These are phyloP conservation scores for Cololabis saira DNA, from an alignment of 2,113 vertebrate species.

Conservation along the genomic window DNA sequence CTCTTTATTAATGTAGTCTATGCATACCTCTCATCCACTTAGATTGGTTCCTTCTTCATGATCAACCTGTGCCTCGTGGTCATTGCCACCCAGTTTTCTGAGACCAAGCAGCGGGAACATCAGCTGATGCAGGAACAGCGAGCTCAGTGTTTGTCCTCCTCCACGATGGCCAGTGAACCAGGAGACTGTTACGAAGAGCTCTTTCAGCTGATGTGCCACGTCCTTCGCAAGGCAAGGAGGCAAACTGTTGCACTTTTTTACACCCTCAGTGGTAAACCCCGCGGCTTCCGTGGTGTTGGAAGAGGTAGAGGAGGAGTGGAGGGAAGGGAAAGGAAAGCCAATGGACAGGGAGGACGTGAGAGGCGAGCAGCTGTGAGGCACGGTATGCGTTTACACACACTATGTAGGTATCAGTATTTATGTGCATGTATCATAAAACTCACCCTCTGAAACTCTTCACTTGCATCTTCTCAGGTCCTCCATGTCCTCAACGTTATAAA, in stretches of 20 bases:
- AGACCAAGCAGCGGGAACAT: slow-evolving; percentile 98
- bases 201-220: slow-evolving; percentile 94
- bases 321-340: slow-evolving; percentile 43
- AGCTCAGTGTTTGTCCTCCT: slow-evolving; percentile 90
- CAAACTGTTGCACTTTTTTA: slow-evolving; percentile 85
- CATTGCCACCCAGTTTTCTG: slow-evolving; percentile 97
- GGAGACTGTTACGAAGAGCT: slow-evolving; percentile 97
- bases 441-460: background rate
- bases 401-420: background rate
- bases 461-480: slow-evolving; percentile 68
- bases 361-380: slow-evolving; percentile 32
- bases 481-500: slow-evolving; percentile 82
- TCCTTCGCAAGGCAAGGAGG: slow-evolving; percentile 89
- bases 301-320: slow-evolving; percentile 56
- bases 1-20: background rate
- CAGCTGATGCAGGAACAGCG: slow-evolving; percentile 98
- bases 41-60: slow-evolving; percentile 91
- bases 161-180: slow-evolving; percentile 92
- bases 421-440: background rate
- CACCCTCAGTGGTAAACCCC: slow-evolving; percentile 81
- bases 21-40: slow-evolving; percentile 9
- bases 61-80: slow-evolving; percentile 98
- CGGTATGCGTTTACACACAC: slow-evolving; percentile 36
- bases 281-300: slow-evolving; percentile 50
- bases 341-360: slow-evolving; percentile 37